Evolutionary conservation across 2,888 invertebrate genomes (phyloP).

Genomic region (Ceraclea dissimilis): DNA sequence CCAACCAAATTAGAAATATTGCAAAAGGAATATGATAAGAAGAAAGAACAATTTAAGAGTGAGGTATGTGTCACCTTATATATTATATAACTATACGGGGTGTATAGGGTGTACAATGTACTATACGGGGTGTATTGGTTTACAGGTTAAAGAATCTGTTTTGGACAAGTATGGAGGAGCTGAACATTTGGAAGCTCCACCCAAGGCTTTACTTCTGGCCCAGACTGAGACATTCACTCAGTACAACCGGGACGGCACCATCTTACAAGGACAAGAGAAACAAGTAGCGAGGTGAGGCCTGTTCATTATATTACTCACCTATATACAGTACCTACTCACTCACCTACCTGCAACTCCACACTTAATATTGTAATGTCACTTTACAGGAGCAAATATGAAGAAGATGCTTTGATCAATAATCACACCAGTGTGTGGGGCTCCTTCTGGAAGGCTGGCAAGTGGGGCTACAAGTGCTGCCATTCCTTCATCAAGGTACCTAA

Average conservation of each 20-base stretch:
- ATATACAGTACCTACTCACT: neutral
- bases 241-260: constrained; percentile 88
- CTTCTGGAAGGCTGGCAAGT: constrained; percentile 84
- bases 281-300: constrained; percentile 62
- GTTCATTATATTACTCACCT: neutral
- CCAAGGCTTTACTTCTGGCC: constrained; percentile 80
- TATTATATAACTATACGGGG: too few relatives aligned
- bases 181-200: constrained; percentile 82
- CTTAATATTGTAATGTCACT: too few relatives aligned
- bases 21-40: constrained; percentile 81
- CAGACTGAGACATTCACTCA: constrained; percentile 95
- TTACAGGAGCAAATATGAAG: constrained; percentile 78
- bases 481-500: constrained; percentile 66
- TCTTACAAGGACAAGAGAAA: constrained; percentile 82
- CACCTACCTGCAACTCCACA: neutral
- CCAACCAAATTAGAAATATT: constrained; percentile 94
- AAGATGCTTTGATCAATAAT: constrained; percentile 87
- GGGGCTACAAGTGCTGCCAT: constrained; percentile 97
- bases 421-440: constrained; percentile 96
- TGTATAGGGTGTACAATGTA: too few relatives aligned
- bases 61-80: constrained; percentile 50
- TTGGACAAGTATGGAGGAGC: constrained; percentile 93
- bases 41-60: constrained; percentile 84
- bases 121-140: too few relatives aligned
- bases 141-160: constrained; percentile 72